Evolutionary conservation across 2,113 vertebrate species (phyloP).

Genomic region (Pagrus major): DNA sequence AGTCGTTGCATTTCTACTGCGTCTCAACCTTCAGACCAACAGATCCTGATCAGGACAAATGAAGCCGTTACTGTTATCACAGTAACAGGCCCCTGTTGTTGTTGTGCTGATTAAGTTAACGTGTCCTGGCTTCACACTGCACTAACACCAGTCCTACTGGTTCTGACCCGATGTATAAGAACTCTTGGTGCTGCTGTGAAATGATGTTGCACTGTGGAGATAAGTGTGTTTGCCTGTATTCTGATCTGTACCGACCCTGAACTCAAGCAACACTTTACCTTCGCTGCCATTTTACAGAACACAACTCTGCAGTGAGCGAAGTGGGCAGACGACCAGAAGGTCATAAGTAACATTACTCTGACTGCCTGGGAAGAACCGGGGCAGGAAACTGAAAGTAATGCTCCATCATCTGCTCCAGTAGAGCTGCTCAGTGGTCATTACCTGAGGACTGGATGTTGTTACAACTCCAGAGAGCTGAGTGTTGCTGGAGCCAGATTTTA

Average conservation of each 20-base stretch:
- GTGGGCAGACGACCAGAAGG: background rate
- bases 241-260: background rate
- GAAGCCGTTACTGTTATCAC: background rate
- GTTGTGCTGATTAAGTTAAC: background rate
- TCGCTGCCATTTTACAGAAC: background rate
- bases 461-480: background rate
- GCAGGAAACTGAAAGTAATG: constrained; percentile 29
- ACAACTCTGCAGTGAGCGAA: background rate
- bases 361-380: constrained; percentile 17
- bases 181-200: constrained; percentile 3
- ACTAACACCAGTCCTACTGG: constrained; percentile 2
- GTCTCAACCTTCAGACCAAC: background rate
- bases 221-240: background rate
- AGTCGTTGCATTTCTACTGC: too few relatives aligned
- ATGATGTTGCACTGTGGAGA: background rate
- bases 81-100: background rate
- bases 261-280: constrained; percentile 3
- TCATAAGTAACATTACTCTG: background rate
- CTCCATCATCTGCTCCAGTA: constrained; percentile 44
- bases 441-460: background rate
- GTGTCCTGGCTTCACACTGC: constrained; percentile 11
- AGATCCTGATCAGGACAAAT: background rate
- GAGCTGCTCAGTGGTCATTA: constrained; percentile 6
- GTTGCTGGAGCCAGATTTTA: background rate
- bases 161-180: background rate